A percentile compares a stretch with the other conserved stretches of the same genome.
phyloP scores from a whole-genome alignment of 2,113 vertebrate species.

The Seriola aureovittata region DNA sequence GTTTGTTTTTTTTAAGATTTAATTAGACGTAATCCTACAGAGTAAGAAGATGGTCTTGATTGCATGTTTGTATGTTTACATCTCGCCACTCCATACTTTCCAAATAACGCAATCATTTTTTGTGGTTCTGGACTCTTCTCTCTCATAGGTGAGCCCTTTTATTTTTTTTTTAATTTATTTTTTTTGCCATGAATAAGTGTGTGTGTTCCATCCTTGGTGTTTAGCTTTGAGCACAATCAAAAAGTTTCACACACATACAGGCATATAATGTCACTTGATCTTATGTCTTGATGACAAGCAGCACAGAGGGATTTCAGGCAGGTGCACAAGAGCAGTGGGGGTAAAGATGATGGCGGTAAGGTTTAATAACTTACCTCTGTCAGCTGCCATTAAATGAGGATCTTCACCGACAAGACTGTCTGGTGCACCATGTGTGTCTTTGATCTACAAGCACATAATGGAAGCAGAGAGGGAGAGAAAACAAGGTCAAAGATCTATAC shows the following conservation, averaged over 20 bases:
- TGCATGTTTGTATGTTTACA: not conserved
- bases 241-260: not conserved
- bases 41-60: not conserved
- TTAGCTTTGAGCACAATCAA: not conserved
- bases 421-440: constrained; percentile 47
- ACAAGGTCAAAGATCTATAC: constrained; percentile 72
- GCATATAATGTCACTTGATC: not conserved
- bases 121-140: not conserved
- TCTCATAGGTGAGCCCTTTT: not conserved
- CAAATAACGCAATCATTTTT: not conserved
- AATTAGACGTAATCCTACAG: not conserved
- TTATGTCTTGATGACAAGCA: not conserved
- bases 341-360: not conserved
- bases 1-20: not conserved
- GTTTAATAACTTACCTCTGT: constrained; percentile 75
- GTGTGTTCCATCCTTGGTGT: not conserved
- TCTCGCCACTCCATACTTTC: not conserved
- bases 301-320: not conserved
- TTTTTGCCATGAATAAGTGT: not conserved
- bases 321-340: not conserved
- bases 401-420: constrained; percentile 57
- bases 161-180: too few relatives aligned
- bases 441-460: constrained; percentile 76
- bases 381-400: constrained; percentile 69
- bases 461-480: constrained; percentile 69